Conservation (phyloP, 2,888 invertebrate genomes). For the Phasia obesa region DNA sequence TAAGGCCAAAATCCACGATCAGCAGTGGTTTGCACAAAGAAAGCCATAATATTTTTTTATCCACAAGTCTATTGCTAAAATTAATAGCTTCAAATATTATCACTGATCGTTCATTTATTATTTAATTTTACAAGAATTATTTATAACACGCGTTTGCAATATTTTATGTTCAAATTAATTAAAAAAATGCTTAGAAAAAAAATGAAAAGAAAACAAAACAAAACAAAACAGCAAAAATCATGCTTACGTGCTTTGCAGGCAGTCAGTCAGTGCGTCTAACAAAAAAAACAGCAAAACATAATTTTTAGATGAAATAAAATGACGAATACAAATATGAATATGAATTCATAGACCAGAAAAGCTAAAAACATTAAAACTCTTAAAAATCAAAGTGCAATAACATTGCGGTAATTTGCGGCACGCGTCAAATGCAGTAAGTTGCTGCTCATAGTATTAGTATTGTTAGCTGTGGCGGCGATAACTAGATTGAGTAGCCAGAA, state of each 20-base stretch:
- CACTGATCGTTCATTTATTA: too few species aligned
- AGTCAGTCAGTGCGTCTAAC: background rate
- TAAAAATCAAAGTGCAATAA: constrained; percentile 70
- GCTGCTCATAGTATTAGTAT: constrained; percentile 1
- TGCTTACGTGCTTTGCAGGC: constrained; percentile 27
- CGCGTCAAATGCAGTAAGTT: constrained; percentile 71
- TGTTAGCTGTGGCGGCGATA: constrained; percentile 39
- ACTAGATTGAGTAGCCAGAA: constrained; percentile 37
- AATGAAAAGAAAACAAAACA: background rate
- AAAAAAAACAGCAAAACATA: background rate
- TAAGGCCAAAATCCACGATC: too few species aligned
- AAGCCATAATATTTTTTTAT: too few species aligned
- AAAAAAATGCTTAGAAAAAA: too few species aligned
- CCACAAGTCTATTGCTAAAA: too few species aligned
- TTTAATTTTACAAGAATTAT: too few species aligned
- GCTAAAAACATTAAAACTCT: constrained; percentile 54
- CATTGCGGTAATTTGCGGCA: constrained; percentile 74
- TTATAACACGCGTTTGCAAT: too few species aligned
- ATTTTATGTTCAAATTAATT: too few species aligned
- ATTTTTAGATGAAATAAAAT: constrained; percentile 7
- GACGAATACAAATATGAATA: constrained; percentile 28
- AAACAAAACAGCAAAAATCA: background rate
- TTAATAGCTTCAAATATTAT: too few species aligned
- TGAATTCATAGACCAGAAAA: constrained; percentile 53
- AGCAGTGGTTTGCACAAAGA: too few species aligned